Conservation (phyloP, 2,888 invertebrate genomes). For the Tinea pellionella region DNA sequence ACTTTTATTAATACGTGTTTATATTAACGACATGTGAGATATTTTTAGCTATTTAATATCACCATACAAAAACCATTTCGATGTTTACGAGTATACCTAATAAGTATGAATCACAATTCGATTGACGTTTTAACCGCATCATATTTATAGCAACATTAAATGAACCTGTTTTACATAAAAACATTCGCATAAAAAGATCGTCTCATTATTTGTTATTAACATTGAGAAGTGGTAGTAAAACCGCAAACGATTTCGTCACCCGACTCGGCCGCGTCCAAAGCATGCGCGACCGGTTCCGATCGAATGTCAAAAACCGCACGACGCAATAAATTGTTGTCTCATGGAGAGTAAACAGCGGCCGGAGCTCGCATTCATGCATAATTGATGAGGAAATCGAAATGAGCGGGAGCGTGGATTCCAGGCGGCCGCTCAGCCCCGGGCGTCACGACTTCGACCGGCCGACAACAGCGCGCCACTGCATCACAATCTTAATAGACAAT, state of each 20-base stretch:
- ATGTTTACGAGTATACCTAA: too few species aligned
- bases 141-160: neutral
- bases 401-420: constrained; percentile 51
- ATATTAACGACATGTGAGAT: too few species aligned
- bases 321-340: constrained; percentile 64
- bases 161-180: neutral
- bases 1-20: too few species aligned
- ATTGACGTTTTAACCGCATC: neutral
- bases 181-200: constrained; percentile 7
- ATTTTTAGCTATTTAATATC: too few species aligned
- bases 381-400: constrained; percentile 60
- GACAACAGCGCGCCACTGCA: neutral
- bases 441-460: constrained; percentile 18
- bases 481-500: neutral
- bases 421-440: constrained; percentile 44
- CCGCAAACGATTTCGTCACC: constrained; percentile 9
- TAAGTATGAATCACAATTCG: constrained; percentile 1
- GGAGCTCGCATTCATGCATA: constrained; percentile 68
- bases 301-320: constrained; percentile 62
- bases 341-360: constrained; percentile 30
- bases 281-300: constrained; percentile 7
- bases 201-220: constrained; percentile 9
- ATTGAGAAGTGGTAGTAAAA: constrained; percentile 10
- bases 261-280: neutral
- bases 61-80: too few species aligned